Conservation (phyloP, 2,113 vertebrate genomes). For the Actenoides hombroni region DNA sequence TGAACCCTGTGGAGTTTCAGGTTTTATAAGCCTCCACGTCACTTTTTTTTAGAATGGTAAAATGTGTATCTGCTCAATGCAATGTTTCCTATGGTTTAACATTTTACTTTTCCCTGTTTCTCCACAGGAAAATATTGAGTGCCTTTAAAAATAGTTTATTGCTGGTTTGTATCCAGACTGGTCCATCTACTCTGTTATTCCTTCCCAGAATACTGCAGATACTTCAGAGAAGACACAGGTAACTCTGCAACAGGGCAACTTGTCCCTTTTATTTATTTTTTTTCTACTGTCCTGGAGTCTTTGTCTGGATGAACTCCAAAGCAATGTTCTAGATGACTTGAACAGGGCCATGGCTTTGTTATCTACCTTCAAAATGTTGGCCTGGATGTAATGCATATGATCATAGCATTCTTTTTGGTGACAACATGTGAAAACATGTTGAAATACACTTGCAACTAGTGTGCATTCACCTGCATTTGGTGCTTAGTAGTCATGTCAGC, state of each 20-base stretch:
- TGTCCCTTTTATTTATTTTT: too few species aligned
- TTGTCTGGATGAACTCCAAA: neutral
- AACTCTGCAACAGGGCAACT: neutral
- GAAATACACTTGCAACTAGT: neutral
- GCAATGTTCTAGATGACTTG: neutral
- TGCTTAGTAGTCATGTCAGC: neutral
- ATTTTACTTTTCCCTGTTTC: neutral
- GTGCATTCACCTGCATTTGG: neutral
- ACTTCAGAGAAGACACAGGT: neutral
- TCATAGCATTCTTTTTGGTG: neutral
- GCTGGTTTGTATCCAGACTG: neutral
- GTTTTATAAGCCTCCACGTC: neutral
- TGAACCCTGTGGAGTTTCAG: neutral
- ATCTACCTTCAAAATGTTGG: neutral
- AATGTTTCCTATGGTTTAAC: neutral
- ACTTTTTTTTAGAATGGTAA: neutral
- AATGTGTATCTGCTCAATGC: neutral
- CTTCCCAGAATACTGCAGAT: neutral
- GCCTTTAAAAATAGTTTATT: neutral
- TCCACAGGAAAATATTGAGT: neutral
- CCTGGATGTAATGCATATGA: rapidly evolving
- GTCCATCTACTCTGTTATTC: neutral
- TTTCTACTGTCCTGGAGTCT: neutral
- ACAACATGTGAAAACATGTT: neutral
- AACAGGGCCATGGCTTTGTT: neutral